These are phyloP conservation scores for Helicoverpa assulta DNA, from an alignment of 2,888 invertebrate species.

Conservation along the genomic window DNA sequence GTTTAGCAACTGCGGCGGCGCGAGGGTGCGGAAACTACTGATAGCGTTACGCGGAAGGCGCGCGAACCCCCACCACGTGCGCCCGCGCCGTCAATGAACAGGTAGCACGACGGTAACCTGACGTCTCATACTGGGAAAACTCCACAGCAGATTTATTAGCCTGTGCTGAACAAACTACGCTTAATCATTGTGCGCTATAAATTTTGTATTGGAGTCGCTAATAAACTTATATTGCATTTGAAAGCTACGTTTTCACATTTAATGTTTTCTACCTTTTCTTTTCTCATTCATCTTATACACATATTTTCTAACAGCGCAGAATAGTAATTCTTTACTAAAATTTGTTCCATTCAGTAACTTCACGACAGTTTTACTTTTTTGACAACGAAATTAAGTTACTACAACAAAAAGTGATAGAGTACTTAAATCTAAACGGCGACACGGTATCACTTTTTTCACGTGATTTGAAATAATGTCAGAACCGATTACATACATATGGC, in stretches of 20 bases:
- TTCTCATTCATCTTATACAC: neutral
- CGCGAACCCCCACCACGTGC: slow-evolving; percentile 84
- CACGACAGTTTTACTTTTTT: neutral
- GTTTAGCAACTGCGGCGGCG: slow-evolving; percentile 87
- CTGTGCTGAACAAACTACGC: slow-evolving; percentile 45
- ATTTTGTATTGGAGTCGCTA: slow-evolving; percentile 28
- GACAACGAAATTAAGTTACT: neutral
- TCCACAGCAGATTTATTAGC: slow-evolving; percentile 62
- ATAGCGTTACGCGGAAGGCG: slow-evolving; percentile 89
- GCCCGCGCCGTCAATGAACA: slow-evolving; percentile 81
- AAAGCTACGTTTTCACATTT: slow-evolving; percentile 35
- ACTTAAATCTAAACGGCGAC: neutral
- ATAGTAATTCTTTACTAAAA: neutral
- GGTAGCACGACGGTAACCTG: slow-evolving; percentile 84
- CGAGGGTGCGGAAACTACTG: slow-evolving; percentile 89
- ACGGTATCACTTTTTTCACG: slow-evolving; percentile 12
- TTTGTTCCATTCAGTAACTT: neutral
- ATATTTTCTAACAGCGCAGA: slow-evolving; percentile 23
- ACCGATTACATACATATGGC: slow-evolving; percentile 52
- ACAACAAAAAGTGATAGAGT: neutral
- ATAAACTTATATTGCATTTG: slow-evolving; percentile 5
- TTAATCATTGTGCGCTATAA: slow-evolving; percentile 34
- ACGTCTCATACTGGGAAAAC: slow-evolving; percentile 71
- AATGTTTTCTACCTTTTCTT: neutral
- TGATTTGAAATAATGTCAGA: slow-evolving; percentile 47